Evolutionary conservation across 2,888 invertebrate species (phyloP).

Genomic region (Polydrusus tereticollis): DNA sequence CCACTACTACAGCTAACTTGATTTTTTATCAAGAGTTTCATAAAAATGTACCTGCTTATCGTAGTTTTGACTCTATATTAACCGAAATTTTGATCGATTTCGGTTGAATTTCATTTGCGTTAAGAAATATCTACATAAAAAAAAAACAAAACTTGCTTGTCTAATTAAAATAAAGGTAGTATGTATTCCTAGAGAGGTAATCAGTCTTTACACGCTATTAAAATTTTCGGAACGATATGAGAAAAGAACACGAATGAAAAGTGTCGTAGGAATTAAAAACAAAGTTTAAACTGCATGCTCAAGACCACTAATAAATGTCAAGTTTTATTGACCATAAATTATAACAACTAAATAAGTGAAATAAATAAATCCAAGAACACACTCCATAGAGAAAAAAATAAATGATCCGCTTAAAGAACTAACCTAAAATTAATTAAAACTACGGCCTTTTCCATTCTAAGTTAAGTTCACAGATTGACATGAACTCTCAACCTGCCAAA

Average conservation of each 20-base stretch:
- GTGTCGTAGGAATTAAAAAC: not conserved
- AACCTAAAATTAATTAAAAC: no score
- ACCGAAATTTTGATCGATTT: not conserved
- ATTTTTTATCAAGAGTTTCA: not conserved
- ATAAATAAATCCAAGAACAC: no score
- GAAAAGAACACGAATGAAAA: no score
- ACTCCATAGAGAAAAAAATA: no score
- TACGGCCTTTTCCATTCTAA: no score
- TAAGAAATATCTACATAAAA: no score
- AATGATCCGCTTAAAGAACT: no score
- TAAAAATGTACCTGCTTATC: not conserved
- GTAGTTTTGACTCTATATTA: not conserved
- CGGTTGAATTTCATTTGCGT: not conserved
- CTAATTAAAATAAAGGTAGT: no score
- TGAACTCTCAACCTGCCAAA: no score
- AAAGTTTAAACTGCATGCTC: not conserved
- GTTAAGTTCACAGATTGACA: no score
- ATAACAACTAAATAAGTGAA: not conserved
- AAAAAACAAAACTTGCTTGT: no score
- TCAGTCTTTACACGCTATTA: not conserved
- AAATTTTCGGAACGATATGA: not conserved
- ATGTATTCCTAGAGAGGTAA: not conserved
- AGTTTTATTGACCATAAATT: not conserved
- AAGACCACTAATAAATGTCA: not conserved
- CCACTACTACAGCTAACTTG: not conserved